phyloP scores from a whole-genome alignment of 2,888 invertebrate species.

The Ophioninae sp. region DNA sequence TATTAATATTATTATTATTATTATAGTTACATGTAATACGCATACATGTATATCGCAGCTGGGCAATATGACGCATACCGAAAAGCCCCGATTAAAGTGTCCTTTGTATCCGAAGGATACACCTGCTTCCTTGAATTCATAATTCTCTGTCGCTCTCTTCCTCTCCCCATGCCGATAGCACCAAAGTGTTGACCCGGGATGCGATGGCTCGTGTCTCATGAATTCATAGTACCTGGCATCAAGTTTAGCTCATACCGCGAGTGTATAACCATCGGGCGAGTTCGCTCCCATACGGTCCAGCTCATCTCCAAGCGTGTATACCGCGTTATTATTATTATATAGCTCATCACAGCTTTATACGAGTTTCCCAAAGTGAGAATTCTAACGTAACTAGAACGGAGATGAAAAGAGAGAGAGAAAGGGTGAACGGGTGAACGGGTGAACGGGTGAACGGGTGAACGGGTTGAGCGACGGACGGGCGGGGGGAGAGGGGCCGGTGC shows the following conservation, averaged over 20 bases:
- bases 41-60: too few species aligned
- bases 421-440: neutral
- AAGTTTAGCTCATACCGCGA: slow-evolving; percentile 30
- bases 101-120: slow-evolving; percentile 16
- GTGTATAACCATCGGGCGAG: slow-evolving; percentile 22
- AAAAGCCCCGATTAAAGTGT: neutral
- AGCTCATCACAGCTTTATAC: slow-evolving; percentile 22
- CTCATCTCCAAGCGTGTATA: slow-evolving; percentile 11
- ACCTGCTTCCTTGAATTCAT: slow-evolving; percentile 14
- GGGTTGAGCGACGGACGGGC: neutral
- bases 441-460: slow-evolving; percentile 1
- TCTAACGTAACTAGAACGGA: slow-evolving; percentile 37
- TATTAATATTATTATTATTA: too few species aligned
- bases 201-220: slow-evolving; percentile 38
- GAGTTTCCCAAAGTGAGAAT: slow-evolving; percentile 46
- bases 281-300: slow-evolving; percentile 23
- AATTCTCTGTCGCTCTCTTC: neutral
- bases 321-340: slow-evolving; percentile 42
- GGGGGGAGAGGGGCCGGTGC: too few species aligned
- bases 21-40: too few species aligned
- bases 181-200: slow-evolving; percentile 28
- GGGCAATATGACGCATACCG: too few species aligned
- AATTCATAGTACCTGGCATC: slow-evolving; percentile 44
- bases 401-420: neutral
- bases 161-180: neutral